A percentile compares a stretch with the other conserved stretches of the same genome.
Conservation (phyloP, 2,888 invertebrate species). For the Stenodera caucasica region DNA sequence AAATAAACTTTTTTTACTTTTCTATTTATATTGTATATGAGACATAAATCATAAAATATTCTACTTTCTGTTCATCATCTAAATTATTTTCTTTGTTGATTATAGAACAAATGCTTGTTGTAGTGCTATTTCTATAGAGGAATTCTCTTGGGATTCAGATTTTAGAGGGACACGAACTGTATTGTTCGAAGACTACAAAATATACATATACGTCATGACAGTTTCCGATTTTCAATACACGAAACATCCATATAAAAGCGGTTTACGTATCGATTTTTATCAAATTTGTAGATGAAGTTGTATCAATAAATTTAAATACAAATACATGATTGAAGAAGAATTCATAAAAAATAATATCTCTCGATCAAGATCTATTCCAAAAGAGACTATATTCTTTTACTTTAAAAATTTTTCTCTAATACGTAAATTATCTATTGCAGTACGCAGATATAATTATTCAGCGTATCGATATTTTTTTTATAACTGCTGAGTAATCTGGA, state of each 20-base stretch:
- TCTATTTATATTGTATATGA: not conserved
- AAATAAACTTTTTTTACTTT: no score
- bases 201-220: not conserved
- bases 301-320: not conserved
- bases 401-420: no score
- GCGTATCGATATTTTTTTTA: no score
- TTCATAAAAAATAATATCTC: no score
- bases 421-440: no score
- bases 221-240: constrained; percentile 5
- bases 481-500: no score
- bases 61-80: no score
- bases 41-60: not conserved
- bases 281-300: not conserved
- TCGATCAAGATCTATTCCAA: no score
- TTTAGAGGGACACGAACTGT: constrained; percentile 4
- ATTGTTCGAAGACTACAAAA: constrained; percentile 5
- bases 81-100: not conserved
- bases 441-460: no score
- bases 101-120: constrained; percentile 8
- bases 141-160: constrained; percentile 5
- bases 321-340: no score
- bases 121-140: constrained; percentile 1
- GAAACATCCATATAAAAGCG: not conserved
- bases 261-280: not conserved
- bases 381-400: no score